Evolutionary conservation across 2,113 vertebrate genomes (phyloP), one percentile per base, ranked within the genome.

Genomic region (Suricata suricatta): DNA sequence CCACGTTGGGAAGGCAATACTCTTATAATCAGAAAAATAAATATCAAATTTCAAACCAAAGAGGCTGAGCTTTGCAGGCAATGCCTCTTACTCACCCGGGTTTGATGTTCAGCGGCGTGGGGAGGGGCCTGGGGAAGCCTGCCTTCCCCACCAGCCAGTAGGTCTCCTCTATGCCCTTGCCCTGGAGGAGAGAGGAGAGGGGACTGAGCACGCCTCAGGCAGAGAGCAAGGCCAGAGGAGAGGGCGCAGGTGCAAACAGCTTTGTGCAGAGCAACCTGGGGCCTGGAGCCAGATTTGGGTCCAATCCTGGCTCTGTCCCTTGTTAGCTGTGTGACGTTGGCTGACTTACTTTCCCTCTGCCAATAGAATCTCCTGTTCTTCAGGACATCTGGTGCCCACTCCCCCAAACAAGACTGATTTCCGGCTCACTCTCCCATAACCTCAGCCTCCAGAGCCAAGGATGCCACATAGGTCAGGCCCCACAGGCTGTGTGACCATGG

Each of bases 91-190:
- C 99, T 99, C 98, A 99, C 99, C 99, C 99, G 90, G 99, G 97
- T 98, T 99, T 99, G 88, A 99, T 99, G 97, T 99, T 99, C 96
- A 99, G 99, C 80, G 99, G 99, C 33, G 98, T 98, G 92, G 99
- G 99, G 96, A 99, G 99, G 88, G 99, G 99, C 88, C 99, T 99
- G 69, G 98, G 91, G 98, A 99, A 99, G 84, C 98, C 98, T 9
- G 98, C 98, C 98, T 99, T 99, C 41, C 99, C 99, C 54, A 99
- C 98, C 72, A 99, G 98, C 99, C 99, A 99, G 93, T 99, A 99
- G 1, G 99, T 99, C 96, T 99, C 99, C 98, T 99, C 99, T 74
- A 99, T 85, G 74, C 99, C 99, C 99, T 99, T 99, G 68, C 99
- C 99, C 99, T 99, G 96, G 92, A 97, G 92, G 3, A 93, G 83